These are phyloP conservation scores for Ornithoptera priamus DNA, from an alignment of 2,888 invertebrate genomes.

Conservation along the genomic window DNA sequence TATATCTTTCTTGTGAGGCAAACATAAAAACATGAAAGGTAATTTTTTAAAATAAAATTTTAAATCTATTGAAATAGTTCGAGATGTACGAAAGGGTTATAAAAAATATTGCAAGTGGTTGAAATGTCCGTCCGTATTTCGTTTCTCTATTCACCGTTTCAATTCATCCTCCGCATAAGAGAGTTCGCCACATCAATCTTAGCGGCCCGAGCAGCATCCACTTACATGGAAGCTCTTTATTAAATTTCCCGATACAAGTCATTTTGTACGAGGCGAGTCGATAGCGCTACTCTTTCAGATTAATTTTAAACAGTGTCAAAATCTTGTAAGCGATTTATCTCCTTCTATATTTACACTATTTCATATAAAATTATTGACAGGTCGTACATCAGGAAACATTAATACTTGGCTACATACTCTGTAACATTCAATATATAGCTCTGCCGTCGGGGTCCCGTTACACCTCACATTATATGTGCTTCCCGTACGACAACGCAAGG, in stretches of 20 bases:
- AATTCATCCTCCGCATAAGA: slow-evolving; percentile 18
- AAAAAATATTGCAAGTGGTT: slow-evolving; percentile 1
- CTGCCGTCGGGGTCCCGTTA: too few species aligned
- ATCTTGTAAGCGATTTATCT: slow-evolving; percentile 13
- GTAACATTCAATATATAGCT: too few species aligned
- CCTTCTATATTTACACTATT: background rate
- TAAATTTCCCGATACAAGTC: slow-evolving; percentile 30
- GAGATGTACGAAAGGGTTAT: background rate
- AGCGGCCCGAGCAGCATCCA: slow-evolving; percentile 22
- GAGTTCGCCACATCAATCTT: slow-evolving; percentile 29
- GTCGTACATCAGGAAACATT: background rate
- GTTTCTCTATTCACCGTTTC: slow-evolving; percentile 25
- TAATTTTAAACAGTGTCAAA: slow-evolving; percentile 26
- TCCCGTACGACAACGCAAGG: too few species aligned
- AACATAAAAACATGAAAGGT: too few species aligned
- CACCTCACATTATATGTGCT: too few species aligned
- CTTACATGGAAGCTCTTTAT: slow-evolving; percentile 29
- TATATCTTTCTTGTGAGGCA: too few species aligned
- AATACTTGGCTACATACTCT: background rate
- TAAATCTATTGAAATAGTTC: background rate
- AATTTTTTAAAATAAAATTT: too few species aligned
- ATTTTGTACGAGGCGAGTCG: slow-evolving; percentile 25
- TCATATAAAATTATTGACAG: background rate
- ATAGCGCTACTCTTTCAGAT: slow-evolving; percentile 14
- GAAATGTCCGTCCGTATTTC: slow-evolving; percentile 18